phyloP scores from a whole-genome alignment of 2,888 invertebrate genomes.

The Lepidocyrtoides sp. region DNA sequence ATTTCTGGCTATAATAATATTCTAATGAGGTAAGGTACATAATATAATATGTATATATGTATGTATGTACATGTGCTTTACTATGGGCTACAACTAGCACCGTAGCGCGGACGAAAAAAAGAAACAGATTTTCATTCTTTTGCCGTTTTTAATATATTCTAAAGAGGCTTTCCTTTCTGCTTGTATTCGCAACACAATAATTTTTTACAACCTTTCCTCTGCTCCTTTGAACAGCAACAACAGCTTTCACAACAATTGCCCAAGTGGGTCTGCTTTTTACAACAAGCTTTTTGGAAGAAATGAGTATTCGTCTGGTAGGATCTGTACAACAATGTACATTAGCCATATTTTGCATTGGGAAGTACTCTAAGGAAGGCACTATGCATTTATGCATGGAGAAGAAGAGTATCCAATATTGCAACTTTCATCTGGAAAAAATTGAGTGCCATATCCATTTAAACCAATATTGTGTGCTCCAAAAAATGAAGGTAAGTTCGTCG shows the following conservation, averaged over 20 bases:
- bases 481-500: too few species aligned
- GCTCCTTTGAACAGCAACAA: not conserved
- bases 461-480: too few species aligned
- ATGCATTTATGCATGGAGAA: too few species aligned
- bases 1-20: not conserved
- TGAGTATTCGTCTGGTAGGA: not conserved
- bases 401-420: too few species aligned
- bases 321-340: not conserved
- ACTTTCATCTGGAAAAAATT: too few species aligned
- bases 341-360: not conserved
- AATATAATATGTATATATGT: not conserved
- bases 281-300: not conserved
- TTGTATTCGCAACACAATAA: slow-evolving; percentile 55
- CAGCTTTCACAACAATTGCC: slow-evolving; percentile 16
- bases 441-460: too few species aligned
- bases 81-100: too few species aligned
- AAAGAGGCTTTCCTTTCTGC: not conserved
- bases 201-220: slow-evolving; percentile 37
- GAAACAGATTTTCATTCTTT: slow-evolving; percentile 16
- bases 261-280: slow-evolving; percentile 26
- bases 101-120: not conserved
- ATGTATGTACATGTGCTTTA: not conserved
- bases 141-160: not conserved
- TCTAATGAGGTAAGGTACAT: too few species aligned
- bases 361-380: not conserved